phyloP scores from a whole-genome alignment of 2,888 invertebrate species.

The Ceramica pisi region DNA sequence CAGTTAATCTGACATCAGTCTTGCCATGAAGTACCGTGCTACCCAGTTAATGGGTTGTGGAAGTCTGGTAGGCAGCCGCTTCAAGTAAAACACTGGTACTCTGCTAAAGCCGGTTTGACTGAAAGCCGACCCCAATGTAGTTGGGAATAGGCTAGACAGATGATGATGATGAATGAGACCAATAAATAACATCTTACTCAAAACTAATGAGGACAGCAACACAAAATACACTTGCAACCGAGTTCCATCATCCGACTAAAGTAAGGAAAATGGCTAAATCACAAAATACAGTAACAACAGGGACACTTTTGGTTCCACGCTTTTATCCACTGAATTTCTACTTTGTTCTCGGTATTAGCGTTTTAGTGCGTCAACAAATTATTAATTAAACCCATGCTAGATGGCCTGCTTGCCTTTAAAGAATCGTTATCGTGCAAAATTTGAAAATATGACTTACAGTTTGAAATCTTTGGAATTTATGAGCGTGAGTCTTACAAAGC shows the following conservation, averaged over 20 bases:
- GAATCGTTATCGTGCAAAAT: slow-evolving; percentile 38
- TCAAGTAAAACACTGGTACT: too few species aligned
- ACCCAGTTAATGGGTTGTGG: too few species aligned
- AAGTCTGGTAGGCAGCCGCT: too few species aligned
- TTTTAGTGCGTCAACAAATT: slow-evolving; percentile 61
- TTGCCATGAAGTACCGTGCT: too few species aligned
- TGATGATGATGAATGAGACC: too few species aligned
- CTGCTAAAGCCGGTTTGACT: too few species aligned
- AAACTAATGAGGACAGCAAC: slow-evolving; percentile 10
- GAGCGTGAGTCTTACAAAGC: background rate
- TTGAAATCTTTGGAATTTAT: slow-evolving; percentile 4
- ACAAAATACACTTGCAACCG: slow-evolving; percentile 18
- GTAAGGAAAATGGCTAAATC: slow-evolving; percentile 53
- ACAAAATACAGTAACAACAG: slow-evolving; percentile 54
- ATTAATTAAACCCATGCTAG: slow-evolving; percentile 56
- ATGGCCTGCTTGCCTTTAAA: slow-evolving; percentile 37
- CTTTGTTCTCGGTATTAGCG: slow-evolving; percentile 63
- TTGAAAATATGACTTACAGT: slow-evolving; percentile 5
- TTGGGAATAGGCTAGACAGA: too few species aligned
- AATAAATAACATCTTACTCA: background rate
- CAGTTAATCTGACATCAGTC: too few species aligned
- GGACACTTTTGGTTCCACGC: slow-evolving; percentile 55
- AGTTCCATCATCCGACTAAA: slow-evolving; percentile 47
- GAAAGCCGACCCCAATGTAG: too few species aligned
- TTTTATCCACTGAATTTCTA: slow-evolving; percentile 62